These are phyloP conservation scores for Drosophila oshimai DNA, from an alignment of 1,140 invertebrate genomes.

Conservation along the genomic window DNA sequence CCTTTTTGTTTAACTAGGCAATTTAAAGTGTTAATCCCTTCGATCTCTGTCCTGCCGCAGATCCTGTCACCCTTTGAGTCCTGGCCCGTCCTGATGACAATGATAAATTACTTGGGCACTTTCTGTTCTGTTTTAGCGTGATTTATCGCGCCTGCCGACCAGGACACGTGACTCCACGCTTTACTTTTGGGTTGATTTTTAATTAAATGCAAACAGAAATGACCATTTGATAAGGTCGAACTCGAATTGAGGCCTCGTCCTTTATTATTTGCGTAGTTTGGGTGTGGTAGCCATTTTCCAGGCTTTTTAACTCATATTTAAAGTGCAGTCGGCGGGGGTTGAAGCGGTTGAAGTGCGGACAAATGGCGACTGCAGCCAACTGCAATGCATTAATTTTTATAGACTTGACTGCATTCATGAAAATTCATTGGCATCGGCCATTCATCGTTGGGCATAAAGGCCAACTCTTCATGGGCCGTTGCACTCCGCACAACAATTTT, in stretches of 20 bases:
- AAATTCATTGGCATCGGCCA: conserved; percentile 68
- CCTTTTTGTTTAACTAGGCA: conserved; percentile 67
- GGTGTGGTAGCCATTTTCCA: conserved; percentile 29
- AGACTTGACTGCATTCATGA: conserved; percentile 79
- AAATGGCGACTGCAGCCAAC: conserved; percentile 58
- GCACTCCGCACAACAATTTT: conserved; percentile 66
- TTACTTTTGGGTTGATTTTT: conserved; percentile 75
- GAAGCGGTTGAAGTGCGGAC: neutral
- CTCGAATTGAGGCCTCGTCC: neutral
- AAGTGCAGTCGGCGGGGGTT: conserved; percentile 60
- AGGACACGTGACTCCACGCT: conserved; percentile 69
- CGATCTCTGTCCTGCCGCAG: conserved; percentile 47
- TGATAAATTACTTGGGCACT: conserved; percentile 78
- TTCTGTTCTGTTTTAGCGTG: conserved; percentile 77
- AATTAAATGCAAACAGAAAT: conserved; percentile 82
- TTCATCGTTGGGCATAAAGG: conserved; percentile 10
- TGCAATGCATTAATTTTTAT: conserved; percentile 78
- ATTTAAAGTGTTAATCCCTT: conserved; percentile 73
- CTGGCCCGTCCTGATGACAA: conserved; percentile 63
- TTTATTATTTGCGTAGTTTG: neutral
- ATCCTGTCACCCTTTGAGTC: conserved; percentile 36
- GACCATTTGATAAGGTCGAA: conserved; percentile 74
- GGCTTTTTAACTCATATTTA: conserved; percentile 73
- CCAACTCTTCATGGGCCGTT: conserved; percentile 70
- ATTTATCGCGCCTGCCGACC: conserved; percentile 69